Evolutionary conservation across 2,888 invertebrate genomes (phyloP).

Genomic region (Pristionchus fissidentatus): DNA sequence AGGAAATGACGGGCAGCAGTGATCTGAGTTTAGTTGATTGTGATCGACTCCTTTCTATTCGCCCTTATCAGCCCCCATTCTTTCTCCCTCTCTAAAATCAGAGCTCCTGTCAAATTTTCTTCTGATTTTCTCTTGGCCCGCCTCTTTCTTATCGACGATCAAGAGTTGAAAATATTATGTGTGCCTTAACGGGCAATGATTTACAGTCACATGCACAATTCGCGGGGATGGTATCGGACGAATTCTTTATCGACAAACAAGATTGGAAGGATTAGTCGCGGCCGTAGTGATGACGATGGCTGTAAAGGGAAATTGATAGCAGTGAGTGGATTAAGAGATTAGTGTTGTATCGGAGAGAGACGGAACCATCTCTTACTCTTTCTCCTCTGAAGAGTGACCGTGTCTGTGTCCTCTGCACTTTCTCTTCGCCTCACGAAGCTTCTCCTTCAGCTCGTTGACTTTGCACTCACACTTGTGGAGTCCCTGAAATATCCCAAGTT

Average conservation of each 20-base stretch:
- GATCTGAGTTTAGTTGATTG: neutral
- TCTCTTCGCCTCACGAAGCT: neutral
- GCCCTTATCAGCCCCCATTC: neutral
- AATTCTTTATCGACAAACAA: slow-evolving; percentile 28
- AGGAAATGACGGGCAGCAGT: neutral
- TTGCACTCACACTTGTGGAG: slow-evolving; percentile 15
- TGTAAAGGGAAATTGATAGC: neutral
- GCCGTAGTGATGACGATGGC: slow-evolving; percentile 30
- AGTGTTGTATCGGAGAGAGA: no score
- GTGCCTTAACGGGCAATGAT: slow-evolving; percentile 16
- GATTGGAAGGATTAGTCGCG: neutral
- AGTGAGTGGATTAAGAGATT: neutral
- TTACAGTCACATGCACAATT: no score
- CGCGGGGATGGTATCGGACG: no score
- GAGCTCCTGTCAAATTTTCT: slow-evolving; percentile 27
- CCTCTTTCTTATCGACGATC: slow-evolving; percentile 6
- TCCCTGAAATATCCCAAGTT: neutral
- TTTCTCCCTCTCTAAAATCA: neutral
- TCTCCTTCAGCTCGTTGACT: neutral
- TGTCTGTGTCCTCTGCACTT: slow-evolving; percentile 12
- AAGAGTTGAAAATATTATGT: neutral
- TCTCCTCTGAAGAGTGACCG: neutral
- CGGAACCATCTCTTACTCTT: neutral
- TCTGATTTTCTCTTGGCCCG: neutral
- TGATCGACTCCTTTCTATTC: neutral